phyloP scores from a whole-genome alignment of 1,140 invertebrate species.

The Drosophila nasuta region DNA sequence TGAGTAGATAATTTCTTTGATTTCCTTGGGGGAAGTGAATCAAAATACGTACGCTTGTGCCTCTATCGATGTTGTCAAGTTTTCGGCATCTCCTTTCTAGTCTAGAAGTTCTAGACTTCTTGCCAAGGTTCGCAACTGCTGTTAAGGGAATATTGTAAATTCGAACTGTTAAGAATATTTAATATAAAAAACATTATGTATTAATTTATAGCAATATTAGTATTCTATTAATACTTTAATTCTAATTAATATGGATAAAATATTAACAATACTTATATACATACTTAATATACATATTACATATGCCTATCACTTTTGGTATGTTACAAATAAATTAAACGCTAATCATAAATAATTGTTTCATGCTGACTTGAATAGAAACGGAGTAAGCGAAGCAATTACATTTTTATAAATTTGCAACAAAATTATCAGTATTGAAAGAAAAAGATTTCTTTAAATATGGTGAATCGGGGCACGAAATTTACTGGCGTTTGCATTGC shows the following conservation, averaged over 20 bases:
- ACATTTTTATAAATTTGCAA: not conserved
- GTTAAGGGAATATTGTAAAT: slow-evolving; percentile 29
- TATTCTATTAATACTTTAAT: slow-evolving; percentile 37
- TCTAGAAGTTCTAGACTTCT: slow-evolving; percentile 4
- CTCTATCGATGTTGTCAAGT: slow-evolving; percentile 20
- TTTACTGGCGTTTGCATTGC: slow-evolving; percentile 56
- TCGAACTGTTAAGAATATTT: slow-evolving; percentile 21
- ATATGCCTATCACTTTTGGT: slow-evolving; percentile 59
- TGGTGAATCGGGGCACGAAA: slow-evolving; percentile 51
- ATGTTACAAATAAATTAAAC: slow-evolving; percentile 50
- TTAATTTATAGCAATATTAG: slow-evolving; percentile 57
- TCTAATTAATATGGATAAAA: slow-evolving; percentile 38
- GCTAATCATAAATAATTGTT: slow-evolving; percentile 12
- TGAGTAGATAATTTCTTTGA: not conserved
- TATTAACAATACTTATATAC: slow-evolving; percentile 29
- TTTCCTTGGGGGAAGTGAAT: not conserved
- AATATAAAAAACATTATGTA: slow-evolving; percentile 44
- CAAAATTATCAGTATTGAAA: slow-evolving; percentile 30
- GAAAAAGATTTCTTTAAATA: slow-evolving; percentile 15
- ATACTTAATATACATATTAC: slow-evolving; percentile 26
- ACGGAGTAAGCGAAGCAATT: not conserved
- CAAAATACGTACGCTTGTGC: slow-evolving; percentile 43
- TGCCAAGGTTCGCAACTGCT: slow-evolving; percentile 12
- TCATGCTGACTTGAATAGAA: not conserved
- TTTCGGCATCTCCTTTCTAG: slow-evolving; percentile 40